Conservation (phyloP, 1,140 invertebrate genomes). For the Sitodiplosis mosellana region DNA sequence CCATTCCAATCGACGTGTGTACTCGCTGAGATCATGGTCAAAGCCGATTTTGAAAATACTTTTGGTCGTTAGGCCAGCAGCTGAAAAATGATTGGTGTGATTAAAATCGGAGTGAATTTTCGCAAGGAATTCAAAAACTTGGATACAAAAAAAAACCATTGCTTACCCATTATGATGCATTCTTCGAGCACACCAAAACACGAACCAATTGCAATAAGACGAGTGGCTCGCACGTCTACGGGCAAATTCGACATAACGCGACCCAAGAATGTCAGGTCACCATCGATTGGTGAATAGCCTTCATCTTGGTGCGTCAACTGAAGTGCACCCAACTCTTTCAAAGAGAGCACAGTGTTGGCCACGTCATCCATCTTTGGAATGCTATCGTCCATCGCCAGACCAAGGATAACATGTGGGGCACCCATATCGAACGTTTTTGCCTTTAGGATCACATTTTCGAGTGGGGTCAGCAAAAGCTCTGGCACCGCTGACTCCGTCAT, state of each 20-base stretch:
- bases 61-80: constrained; percentile 60
- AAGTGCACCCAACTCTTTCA: constrained; percentile 74
- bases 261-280: constrained; percentile 80
- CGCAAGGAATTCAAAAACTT: neutral
- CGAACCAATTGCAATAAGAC: constrained; percentile 75
- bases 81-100: constrained; percentile 27
- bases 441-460: constrained; percentile 68
- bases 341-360: constrained; percentile 51
- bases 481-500: constrained; percentile 39
- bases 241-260: constrained; percentile 65
- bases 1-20: constrained; percentile 62
- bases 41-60: constrained; percentile 40
- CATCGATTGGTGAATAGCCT: constrained; percentile 44
- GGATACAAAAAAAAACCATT: neutral
- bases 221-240: constrained; percentile 60
- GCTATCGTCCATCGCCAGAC: constrained; percentile 59
- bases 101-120: no score
- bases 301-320: constrained; percentile 31
- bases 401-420: constrained; percentile 63
- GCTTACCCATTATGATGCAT: constrained; percentile 66
- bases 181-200: constrained; percentile 73
- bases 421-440: constrained; percentile 72
- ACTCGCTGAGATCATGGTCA: constrained; percentile 49
- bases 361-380: constrained; percentile 69
- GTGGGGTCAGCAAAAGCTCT: constrained; percentile 62